Evolutionary conservation across 2,797 vertebrate species (phyloP), one percentile per base, ranked within the genome.

Genomic region (Pangasius mekongensis): DNA sequence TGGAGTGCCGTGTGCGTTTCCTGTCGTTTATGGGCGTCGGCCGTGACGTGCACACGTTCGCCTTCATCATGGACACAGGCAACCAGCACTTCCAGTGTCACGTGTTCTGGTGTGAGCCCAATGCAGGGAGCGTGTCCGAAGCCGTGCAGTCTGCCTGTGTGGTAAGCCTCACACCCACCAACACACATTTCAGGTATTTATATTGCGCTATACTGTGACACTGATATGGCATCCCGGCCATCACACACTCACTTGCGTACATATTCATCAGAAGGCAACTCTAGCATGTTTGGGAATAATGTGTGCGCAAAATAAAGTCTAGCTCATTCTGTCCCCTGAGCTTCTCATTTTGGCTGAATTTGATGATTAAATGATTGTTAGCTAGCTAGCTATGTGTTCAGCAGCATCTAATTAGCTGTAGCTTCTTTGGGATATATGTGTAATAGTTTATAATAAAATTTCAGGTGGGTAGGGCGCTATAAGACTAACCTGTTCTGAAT

Each of bases 11-110:
- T 0, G 98, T 99, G 54, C 97, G 98, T 1, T 99, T 99, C 93
- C 94, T 99, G 94, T 99, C 98, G 88, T 99, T 99, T 94, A 99
- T 99, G 98, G 98, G 98, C 0, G 97, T 99, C 0, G 98, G 98
- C 3, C 98, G 96, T 88, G 98, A 99, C 10, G 39, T 98, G 86
- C 98, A 99, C 91, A 97, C 97, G 0, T 99, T 99, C 1, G 98
- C 98, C 94, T 99, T 99, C 96, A 97, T 99, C 91, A 99, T 99
- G 98, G 98, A 99, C 89, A 97, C 98, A 0, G 98, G 98, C 84
- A 98, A 94, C 96, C 98, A 99, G 94, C 98, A 97, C 91, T 99
- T 99, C 74, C 97, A 98, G 93, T 99, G 98, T 89, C 98, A 99
- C 0, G 96, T 97, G 2, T 99, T 99, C 93, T 99, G 98, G 98